phyloP scores from a whole-genome alignment of 2,797 vertebrate genomes.

The Hemitrygon akajei region DNA sequence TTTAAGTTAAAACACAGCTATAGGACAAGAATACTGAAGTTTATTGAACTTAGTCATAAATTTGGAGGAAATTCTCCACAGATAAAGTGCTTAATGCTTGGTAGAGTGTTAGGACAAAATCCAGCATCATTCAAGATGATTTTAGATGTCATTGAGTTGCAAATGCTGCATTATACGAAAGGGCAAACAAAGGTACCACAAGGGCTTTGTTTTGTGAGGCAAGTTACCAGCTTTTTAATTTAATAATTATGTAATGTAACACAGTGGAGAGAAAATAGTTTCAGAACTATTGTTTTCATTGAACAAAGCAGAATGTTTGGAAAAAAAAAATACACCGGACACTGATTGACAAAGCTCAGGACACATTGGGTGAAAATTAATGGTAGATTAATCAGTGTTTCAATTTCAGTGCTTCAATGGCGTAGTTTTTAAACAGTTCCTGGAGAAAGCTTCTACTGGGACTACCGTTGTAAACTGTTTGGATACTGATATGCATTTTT shows the following conservation, averaged over 20 bases:
- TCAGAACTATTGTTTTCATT: not conserved
- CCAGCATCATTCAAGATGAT: not conserved
- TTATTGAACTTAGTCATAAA: not conserved
- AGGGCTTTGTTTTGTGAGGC: not conserved
- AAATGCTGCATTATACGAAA: not conserved
- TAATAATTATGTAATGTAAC: not conserved
- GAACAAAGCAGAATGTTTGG: not conserved
- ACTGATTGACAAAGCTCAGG: not conserved
- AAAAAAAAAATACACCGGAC: not conserved
- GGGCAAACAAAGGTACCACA: not conserved
- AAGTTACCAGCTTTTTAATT: not conserved
- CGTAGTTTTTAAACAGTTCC: not conserved
- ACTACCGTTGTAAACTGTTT: too few relatives aligned
- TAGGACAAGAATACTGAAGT: not conserved
- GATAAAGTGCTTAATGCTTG: not conserved
- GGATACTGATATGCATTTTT: not conserved
- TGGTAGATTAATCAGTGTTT: not conserved
- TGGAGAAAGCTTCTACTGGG: not conserved
- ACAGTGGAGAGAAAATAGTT: not conserved
- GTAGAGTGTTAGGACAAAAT: not conserved
- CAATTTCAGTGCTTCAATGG: not conserved
- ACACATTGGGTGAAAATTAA: not conserved
- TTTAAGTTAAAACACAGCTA: not conserved
- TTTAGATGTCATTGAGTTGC: not conserved
- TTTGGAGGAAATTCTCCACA: not conserved